A percentile compares a stretch with the other conserved stretches of the same genome.
phyloP scores from a whole-genome alignment of 2,797 vertebrate genomes.

The Podargus strigoides region DNA sequence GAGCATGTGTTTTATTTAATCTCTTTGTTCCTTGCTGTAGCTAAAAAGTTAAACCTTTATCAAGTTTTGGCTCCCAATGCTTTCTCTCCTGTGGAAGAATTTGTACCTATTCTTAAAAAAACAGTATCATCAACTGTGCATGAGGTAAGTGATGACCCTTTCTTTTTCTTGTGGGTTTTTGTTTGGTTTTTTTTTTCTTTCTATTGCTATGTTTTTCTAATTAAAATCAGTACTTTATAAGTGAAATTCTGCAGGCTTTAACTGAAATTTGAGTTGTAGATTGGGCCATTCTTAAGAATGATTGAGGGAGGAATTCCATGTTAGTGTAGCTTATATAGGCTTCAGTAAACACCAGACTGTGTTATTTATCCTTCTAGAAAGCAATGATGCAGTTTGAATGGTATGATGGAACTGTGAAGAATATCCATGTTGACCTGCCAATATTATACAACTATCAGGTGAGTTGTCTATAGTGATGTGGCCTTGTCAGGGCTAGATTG shows the following conservation, averaged over 20 bases:
- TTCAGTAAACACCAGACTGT: not conserved
- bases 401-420: slow-evolving; percentile 82
- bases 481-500: not conserved
- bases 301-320: not conserved
- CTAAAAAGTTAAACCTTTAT: slow-evolving; percentile 79
- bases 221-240: not conserved
- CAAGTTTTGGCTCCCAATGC: slow-evolving; percentile 79
- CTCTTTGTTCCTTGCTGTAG: slow-evolving; percentile 53
- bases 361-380: slow-evolving; percentile 64
- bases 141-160: slow-evolving; percentile 58
- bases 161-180: not conserved
- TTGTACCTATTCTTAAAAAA: slow-evolving; percentile 81
- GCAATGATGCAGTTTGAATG: slow-evolving; percentile 81
- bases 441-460: slow-evolving; percentile 79
- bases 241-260: not conserved
- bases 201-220: not conserved
- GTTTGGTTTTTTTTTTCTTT: not conserved
- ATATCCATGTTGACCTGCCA: slow-evolving; percentile 79
- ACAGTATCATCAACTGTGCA: slow-evolving; percentile 77
- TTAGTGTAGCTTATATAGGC: not conserved
- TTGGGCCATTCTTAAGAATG: not conserved
- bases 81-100: slow-evolving; percentile 75
- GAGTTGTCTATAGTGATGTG: not conserved
- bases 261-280: not conserved
- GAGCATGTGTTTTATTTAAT: not conserved